A percentile compares a stretch with the other conserved stretches of the same genome.
Conservation (phyloP, 2,797 vertebrate species). For the Sternotherus odoratus region DNA sequence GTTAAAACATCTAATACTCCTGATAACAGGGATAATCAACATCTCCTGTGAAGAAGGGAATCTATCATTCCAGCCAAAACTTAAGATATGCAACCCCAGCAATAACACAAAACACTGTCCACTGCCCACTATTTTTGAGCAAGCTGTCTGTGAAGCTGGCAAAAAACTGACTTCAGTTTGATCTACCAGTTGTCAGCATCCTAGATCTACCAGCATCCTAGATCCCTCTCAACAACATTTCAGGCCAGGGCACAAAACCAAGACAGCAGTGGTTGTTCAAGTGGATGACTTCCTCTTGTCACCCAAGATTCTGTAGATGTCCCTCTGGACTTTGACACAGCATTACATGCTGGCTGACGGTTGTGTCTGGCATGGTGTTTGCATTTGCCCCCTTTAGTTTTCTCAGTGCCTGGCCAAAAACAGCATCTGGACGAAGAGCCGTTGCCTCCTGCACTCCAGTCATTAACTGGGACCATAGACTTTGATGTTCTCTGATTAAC, state of each 20-base stretch:
- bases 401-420: neutral
- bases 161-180: neutral
- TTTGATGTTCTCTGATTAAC: too few relatives aligned
- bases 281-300: neutral
- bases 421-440: neutral
- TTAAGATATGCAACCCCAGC: neutral
- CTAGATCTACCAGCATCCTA: neutral
- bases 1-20: neutral
- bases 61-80: neutral
- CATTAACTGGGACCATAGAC: neutral
- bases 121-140: too few relatives aligned
- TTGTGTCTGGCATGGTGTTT: too few relatives aligned
- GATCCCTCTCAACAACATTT: neutral
- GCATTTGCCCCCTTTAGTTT: too few relatives aligned
- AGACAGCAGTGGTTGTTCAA: neutral
- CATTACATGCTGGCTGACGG: neutral
- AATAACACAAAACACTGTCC: neutral
- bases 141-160: too few relatives aligned
- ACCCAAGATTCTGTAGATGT: neutral
- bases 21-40: neutral
- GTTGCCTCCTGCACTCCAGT: neutral
- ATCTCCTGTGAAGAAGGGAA: neutral
- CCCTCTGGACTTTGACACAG: neutral
- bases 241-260: neutral
- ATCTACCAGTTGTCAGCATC: neutral